These are phyloP conservation scores for Penelope pileata DNA, from an alignment of 2,113 vertebrate genomes.

Conservation along the genomic window DNA sequence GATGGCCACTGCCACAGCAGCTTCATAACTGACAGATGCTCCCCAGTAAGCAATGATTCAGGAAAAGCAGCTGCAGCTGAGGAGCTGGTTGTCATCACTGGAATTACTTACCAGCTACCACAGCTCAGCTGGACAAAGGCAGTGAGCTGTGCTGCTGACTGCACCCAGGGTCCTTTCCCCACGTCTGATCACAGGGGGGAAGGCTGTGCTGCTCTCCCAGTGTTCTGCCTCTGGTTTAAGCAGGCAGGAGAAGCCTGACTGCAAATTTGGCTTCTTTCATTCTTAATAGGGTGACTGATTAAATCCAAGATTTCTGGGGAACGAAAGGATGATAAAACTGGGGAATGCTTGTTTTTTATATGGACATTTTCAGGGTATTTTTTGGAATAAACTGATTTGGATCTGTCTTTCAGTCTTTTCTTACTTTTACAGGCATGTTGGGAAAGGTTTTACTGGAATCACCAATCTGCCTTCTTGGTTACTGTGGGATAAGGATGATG, in stretches of 20 bases:
- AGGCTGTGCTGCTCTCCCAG: not conserved
- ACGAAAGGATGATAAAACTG: not conserved
- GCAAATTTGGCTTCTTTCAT: not conserved
- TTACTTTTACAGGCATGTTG: not conserved
- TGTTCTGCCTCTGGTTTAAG: not conserved
- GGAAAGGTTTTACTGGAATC: not conserved
- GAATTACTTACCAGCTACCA: not conserved
- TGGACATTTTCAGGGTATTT: not conserved
- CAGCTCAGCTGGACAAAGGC: not conserved
- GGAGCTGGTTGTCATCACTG: not conserved
- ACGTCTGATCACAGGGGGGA: not conserved
- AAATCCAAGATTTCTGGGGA: conserved; percentile 7
- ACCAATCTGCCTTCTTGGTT: not conserved
- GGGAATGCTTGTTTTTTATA: not conserved
- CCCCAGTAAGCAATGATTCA: not conserved
- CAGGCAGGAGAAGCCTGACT: not conserved
- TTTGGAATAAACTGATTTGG: not conserved
- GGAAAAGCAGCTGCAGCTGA: not conserved
- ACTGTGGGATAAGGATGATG: not conserved
- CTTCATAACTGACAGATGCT: not conserved
- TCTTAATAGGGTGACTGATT: not conserved
- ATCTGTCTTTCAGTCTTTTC: not conserved
- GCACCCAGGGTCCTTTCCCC: not conserved
- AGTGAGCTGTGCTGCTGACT: not conserved
- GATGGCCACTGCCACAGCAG: not conserved